A percentile compares a stretch with the other conserved stretches of the same genome.
Conservation (phyloP, 2,888 invertebrate species). For the Pseudococcus jackbeardsleyi region DNA sequence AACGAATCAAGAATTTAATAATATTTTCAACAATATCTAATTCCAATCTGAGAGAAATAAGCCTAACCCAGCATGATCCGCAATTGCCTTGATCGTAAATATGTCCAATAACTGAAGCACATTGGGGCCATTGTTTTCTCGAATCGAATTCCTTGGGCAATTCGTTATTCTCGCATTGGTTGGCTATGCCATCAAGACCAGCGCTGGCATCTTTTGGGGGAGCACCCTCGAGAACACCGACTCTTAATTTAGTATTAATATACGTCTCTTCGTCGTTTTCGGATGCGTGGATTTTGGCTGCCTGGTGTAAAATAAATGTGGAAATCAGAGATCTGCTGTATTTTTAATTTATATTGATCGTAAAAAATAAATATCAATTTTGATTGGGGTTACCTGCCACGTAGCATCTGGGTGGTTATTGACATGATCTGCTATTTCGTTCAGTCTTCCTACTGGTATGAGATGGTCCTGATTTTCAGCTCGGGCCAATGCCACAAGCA, state of each 20-base stretch:
- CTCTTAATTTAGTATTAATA: neutral
- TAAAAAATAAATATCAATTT: too few relatives aligned
- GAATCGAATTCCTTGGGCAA: conserved; percentile 66
- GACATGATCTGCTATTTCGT: neutral
- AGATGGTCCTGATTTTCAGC: neutral
- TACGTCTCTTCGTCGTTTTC: neutral
- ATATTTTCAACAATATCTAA: too few relatives aligned
- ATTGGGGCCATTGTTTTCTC: conserved; percentile 66
- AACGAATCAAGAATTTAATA: neutral
- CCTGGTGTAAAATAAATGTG: neutral
- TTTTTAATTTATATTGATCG: neutral
- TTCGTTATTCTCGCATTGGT: conserved; percentile 51
- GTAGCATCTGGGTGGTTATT: neutral
- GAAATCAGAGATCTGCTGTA: neutral
- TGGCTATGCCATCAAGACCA: neutral
- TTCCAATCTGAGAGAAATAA: too few relatives aligned
- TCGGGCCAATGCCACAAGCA: neutral
- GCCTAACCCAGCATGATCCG: conserved; percentile 69
- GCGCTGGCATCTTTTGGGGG: neutral
- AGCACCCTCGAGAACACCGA: neutral
- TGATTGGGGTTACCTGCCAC: neutral
- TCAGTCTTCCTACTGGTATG: neutral
- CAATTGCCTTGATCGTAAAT: conserved; percentile 66
- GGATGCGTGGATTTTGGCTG: neutral
- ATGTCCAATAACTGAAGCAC: conserved; percentile 51